These are phyloP conservation scores for Nanger granti DNA, from an alignment of 2,113 vertebrate species.

Conservation along the genomic window DNA sequence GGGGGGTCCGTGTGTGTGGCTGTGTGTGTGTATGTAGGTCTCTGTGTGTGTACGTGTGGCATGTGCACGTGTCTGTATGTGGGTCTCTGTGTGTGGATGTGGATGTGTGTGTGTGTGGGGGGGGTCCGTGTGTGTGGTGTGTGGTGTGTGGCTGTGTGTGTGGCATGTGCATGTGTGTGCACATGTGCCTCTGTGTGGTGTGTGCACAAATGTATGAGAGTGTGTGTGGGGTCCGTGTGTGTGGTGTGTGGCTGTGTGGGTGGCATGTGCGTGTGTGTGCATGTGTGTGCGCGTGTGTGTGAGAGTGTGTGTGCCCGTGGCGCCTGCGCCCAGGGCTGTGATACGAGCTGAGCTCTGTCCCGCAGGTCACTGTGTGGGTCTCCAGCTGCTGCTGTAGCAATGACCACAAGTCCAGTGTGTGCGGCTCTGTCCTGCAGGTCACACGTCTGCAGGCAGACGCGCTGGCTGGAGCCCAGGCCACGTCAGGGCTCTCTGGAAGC, in stretches of 20 bases:
- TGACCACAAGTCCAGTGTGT: background rate
- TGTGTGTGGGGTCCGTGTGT: too few relatives aligned
- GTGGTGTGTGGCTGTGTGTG: too few relatives aligned
- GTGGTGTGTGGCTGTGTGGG: too few relatives aligned
- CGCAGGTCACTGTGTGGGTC: too few relatives aligned
- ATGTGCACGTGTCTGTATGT: too few relatives aligned
- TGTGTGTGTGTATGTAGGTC: background rate
- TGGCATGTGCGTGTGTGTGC: background rate
- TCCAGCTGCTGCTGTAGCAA: background rate
- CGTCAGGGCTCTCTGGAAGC: background rate
- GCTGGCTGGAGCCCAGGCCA: accelerated
- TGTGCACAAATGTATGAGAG: too few relatives aligned
- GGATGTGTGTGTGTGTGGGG: background rate
- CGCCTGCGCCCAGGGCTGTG: accelerated
- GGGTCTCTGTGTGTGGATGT: too few relatives aligned
- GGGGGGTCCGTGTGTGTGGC: too few relatives aligned
- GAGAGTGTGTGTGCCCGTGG: background rate
- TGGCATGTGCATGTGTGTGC: too few relatives aligned
- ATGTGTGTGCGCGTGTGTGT: accelerated
- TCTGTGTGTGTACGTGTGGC: too few relatives aligned
- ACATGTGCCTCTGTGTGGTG: too few relatives aligned
- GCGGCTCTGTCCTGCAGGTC: accelerated
- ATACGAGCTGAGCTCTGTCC: accelerated
- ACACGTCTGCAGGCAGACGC: background rate
- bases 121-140: too few relatives aligned